A percentile compares a stretch with the other conserved stretches of the same genome.
These are phyloP conservation scores for Callyntrura guangdongensis DNA, from an alignment of 2,888 invertebrate species.

Conservation along the genomic window DNA sequence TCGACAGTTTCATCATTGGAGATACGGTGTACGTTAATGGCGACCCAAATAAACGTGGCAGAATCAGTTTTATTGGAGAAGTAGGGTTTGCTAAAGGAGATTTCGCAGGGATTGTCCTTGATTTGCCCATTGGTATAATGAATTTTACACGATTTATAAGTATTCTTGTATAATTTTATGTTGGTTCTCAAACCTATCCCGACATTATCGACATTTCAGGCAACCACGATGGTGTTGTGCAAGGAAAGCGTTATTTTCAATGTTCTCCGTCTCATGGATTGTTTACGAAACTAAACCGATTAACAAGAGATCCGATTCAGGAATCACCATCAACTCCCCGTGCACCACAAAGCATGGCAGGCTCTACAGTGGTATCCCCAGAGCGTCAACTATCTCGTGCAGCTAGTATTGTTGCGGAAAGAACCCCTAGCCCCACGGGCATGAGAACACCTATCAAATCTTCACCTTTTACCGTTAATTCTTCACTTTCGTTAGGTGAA, in stretches of 20 bases:
- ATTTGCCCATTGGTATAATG: slow-evolving; percentile 97
- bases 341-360: slow-evolving; percentile 59
- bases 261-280: slow-evolving; percentile 97
- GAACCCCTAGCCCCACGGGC: slow-evolving; percentile 72
- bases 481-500: slow-evolving; percentile 92
- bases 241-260: slow-evolving; percentile 96
- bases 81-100: slow-evolving; percentile 99
- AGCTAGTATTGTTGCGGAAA: slow-evolving; percentile 19
- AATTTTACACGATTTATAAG: too few species aligned
- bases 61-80: slow-evolving; percentile 97
- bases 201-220: slow-evolving; percentile 88
- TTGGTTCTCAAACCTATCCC: neutral
- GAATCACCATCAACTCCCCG: slow-evolving; percentile 67
- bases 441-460: slow-evolving; percentile 43
- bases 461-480: slow-evolving; percentile 6
- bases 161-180: neutral
- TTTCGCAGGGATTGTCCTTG: slow-evolving; percentile 99
- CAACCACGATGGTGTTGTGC: slow-evolving; percentile 98
- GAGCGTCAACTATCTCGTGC: slow-evolving; percentile 56
- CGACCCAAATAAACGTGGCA: slow-evolving; percentile 91
- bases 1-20: slow-evolving; percentile 97
- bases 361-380: slow-evolving; percentile 50
- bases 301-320: slow-evolving; percentile 91
- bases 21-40: slow-evolving; percentile 98
- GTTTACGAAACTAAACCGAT: slow-evolving; percentile 94